Base-by-base conservation (phyloP, 2,113 vertebrate genomes). In the Cyprinodon tularosa region DNA sequence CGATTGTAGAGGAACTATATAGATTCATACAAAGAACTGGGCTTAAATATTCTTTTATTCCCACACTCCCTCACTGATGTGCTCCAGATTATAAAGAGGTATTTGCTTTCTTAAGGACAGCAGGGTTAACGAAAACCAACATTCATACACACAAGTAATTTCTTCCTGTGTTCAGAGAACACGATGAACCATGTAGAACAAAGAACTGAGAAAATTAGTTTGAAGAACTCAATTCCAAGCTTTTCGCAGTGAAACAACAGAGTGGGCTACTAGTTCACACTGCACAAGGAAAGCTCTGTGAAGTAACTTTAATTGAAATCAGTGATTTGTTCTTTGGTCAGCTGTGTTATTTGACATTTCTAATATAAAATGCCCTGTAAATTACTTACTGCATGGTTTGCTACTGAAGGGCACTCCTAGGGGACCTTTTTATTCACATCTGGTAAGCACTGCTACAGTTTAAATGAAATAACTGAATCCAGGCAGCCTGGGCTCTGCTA, bases 351-450 rank as follows among this genome's bases (percentile, higher is more conserved):
- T 4, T 12, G 47, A 60, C 66, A 14, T 61, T 71, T 3, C 42
- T n/a, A n/a, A 62, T 48, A 39, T 4, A 50, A 66, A 77, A 22
- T 37, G 12, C 66, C 38, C 3, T 45, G 10, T 62, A 50, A 57
- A 10, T 63, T 36, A 42, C 14, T n/a, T 37, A 14, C 17, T 76
- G 53, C 17, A 38, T 15, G 15, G 40, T 50, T 59, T 68, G 42
- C 29, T 64, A 9, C 59, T 78, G 65, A 78, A 81, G 68, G 69
- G 63, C 4, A 13, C 14, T 10, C 71, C 62, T 67, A 62, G 68
- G 72, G 67, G 37, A 61, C 40, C 67, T 78, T 64, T 62, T 80
- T 17, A 37, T 72, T 71, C 42, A 65, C 53, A 22, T 53, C 63
- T 48, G 37, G 44, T 59, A 59, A 13, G 3, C 1, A 9, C 63